Base-by-base conservation (phyloP, 53 echinoderm and acorn worm genomes). In the Mesocentrotus franciscanus region DNA sequence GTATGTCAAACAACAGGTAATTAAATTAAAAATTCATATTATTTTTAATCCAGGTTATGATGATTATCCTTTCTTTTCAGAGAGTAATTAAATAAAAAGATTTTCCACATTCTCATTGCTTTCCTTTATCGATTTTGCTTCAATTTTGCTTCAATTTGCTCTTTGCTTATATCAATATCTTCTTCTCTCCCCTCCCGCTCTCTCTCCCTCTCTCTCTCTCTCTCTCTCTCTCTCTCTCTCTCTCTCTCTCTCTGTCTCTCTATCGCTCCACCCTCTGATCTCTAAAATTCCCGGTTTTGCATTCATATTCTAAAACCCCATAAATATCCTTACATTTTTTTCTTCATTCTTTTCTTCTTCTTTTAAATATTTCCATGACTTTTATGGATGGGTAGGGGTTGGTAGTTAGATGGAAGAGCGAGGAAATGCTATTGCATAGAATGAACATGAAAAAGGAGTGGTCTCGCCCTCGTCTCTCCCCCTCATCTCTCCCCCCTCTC, bases 221-320 rank as follows among this genome's bases (percentile, higher is more conserved):
- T 58, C 90, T 26, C 58, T 49, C n/a, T 90, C 90, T 26, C 58
- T 26, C 56, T 90, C 90, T 90, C 90, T 90, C 55, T 26, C 90
- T 90, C 56, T 58, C 29, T n/a, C 6, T 49, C 6, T 6, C 49
- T 90, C 59, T 17, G 3, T 89, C 89, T 57, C 89, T 89, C 58
- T 90, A 61, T 85, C 36, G 42, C 85, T 39, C 35, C 36, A 55
- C 26, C 57, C 26, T 89, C 60, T 24, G 1, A 39, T 39, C 39
- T 39, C 3, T 39, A 39, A 39, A 39, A 39, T 39, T 39, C 39
- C 39, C 39, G 39, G 39, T 39, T 39, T 1, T 39, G 39, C 39
- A 39, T 39, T 39, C 39, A 39, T 39, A 39, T 39, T 39, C 39
- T 39, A 39, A 39, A 39, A 39, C 1, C n/a, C n/a, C n/a, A n/a